Percentiles rank a stretch among this genome's conserved stretches.
Evolutionary conservation across 2,888 invertebrate genomes (phyloP).

Genomic region (Agelastica alni): DNA sequence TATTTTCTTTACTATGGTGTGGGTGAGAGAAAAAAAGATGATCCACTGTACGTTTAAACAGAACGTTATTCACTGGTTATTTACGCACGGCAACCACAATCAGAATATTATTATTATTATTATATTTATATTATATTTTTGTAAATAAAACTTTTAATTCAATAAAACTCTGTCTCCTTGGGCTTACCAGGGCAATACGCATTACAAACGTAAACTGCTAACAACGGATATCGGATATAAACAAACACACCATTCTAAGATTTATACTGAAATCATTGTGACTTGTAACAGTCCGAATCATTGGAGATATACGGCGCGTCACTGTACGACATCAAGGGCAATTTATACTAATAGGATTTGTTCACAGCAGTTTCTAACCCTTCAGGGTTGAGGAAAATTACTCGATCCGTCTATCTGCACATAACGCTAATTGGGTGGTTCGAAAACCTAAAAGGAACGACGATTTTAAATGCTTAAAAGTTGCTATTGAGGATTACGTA

Average conservation of each 20-base stretch:
- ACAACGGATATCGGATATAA: too few species aligned
- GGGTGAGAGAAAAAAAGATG: too few species aligned
- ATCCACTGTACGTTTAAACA: too few species aligned
- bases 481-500: slow-evolving; percentile 3
- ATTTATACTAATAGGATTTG: slow-evolving; percentile 36
- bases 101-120: too few species aligned
- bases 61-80: too few species aligned
- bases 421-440: slow-evolving; percentile 15
- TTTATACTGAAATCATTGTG: slow-evolving; percentile 28
- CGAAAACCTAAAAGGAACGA: slow-evolving; percentile 2
- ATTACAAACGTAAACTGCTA: too few species aligned
- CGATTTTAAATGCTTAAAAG: slow-evolving; percentile 8
- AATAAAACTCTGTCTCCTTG: too few species aligned
- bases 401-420: slow-evolving; percentile 27
- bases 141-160: too few species aligned
- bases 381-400: slow-evolving; percentile 27
- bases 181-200: too few species aligned
- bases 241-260: slow-evolving; percentile 20
- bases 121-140: too few species aligned
- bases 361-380: slow-evolving; percentile 28
- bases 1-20: too few species aligned
- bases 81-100: too few species aligned
- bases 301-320: slow-evolving; percentile 33
- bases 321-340: slow-evolving; percentile 33
- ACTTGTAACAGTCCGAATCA: slow-evolving; percentile 29